These are phyloP conservation scores for Thamnophis sirtalis DNA, from an alignment of 2,113 vertebrate species.

Conservation along the genomic window DNA sequence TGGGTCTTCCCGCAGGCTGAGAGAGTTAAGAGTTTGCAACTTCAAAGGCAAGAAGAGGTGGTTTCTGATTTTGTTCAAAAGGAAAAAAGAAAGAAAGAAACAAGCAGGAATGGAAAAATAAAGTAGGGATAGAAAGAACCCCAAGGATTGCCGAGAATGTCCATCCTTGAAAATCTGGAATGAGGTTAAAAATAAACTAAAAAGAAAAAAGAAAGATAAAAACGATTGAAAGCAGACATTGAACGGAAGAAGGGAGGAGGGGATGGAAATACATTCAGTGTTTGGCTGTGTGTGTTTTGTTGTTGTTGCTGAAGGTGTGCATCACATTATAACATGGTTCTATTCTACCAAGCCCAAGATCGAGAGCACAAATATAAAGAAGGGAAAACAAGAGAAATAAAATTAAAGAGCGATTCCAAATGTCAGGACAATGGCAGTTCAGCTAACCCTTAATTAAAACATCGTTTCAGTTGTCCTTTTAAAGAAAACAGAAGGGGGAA, in stretches of 20 bases:
- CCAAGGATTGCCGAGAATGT: slow-evolving; percentile 38
- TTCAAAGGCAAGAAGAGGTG: slow-evolving; percentile 60
- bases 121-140: not conserved
- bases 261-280: not conserved
- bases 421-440: slow-evolving; percentile 54
- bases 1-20: slow-evolving; percentile 39
- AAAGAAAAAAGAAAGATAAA: slow-evolving; percentile 13
- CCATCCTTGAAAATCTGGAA: slow-evolving; percentile 36
- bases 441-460: slow-evolving; percentile 86
- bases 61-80: not conserved
- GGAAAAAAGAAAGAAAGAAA: not conserved
- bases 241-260: not conserved
- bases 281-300: not conserved
- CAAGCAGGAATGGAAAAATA: not conserved
- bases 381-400: not conserved
- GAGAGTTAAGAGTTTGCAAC: slow-evolving; percentile 56
- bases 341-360: slow-evolving; percentile 28
- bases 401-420: not conserved
- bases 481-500: slow-evolving; percentile 12
- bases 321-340: slow-evolving; percentile 9
- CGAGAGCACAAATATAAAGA: not conserved
- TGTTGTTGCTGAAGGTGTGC: not conserved
- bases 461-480: slow-evolving; percentile 81
- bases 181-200: slow-evolving; percentile 16
- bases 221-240: slow-evolving; percentile 19